phyloP scores from a whole-genome alignment of 2,888 invertebrate species.

The Drosophila falleni region DNA sequence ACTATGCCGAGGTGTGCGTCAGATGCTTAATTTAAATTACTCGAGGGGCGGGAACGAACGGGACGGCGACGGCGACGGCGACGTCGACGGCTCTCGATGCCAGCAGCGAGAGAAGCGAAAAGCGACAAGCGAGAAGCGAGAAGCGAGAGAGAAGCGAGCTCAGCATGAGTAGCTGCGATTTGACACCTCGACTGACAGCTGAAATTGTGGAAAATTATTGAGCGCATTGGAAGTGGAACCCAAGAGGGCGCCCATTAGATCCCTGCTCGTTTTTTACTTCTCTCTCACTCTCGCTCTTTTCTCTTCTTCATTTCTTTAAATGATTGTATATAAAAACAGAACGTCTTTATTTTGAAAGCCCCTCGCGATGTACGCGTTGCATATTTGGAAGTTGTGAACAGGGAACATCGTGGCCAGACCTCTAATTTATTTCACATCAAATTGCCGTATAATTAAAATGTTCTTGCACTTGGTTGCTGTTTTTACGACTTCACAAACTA shows the following conservation, averaged over 20 bases:
- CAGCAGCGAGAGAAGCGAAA: constrained; percentile 30
- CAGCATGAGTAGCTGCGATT: constrained; percentile 86
- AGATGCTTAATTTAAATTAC: constrained; percentile 83
- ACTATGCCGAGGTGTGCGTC: constrained; percentile 72
- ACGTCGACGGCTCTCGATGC: background rate
- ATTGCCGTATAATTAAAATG: constrained; percentile 30
- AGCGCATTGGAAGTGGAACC: constrained; percentile 80
- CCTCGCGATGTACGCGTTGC: constrained; percentile 7
- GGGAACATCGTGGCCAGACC: constrained; percentile 59
- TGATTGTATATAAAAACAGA: constrained; percentile 42
- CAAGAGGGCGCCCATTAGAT: constrained; percentile 79
- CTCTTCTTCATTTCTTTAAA: constrained; percentile 10
- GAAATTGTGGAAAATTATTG: constrained; percentile 84
- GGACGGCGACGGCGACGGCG: constrained; percentile 33
- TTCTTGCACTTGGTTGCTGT: constrained; percentile 50
- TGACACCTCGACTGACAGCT: constrained; percentile 85
- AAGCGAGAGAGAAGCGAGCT: constrained; percentile 49
- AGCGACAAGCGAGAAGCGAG: background rate
- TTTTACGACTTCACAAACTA: constrained; percentile 63
- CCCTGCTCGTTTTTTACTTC: constrained; percentile 30
- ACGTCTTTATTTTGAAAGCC: constrained; percentile 59
- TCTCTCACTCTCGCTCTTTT: background rate
- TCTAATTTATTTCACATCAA: constrained; percentile 72
- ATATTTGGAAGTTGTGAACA: constrained; percentile 68
- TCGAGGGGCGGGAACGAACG: constrained; percentile 63